These are phyloP conservation scores for Apis dorsata DNA, from an alignment of 1,140 invertebrate species.

Conservation along the genomic window DNA sequence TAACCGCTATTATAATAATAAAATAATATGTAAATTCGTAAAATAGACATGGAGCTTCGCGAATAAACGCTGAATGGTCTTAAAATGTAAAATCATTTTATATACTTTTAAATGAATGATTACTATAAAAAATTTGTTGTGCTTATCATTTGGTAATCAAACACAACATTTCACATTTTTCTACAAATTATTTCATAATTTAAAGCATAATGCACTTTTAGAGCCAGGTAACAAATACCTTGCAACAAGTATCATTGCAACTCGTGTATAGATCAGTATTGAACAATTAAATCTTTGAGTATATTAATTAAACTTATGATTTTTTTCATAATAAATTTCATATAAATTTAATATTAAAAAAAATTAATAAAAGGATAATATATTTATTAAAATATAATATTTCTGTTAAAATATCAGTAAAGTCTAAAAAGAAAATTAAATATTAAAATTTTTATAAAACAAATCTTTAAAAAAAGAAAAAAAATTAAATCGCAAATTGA, in stretches of 20 bases:
- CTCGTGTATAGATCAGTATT: constrained; percentile 31
- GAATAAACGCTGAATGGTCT: constrained; percentile 15
- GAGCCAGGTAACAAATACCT: constrained; percentile 40
- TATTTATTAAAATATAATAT: neutral
- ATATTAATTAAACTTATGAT: neutral
- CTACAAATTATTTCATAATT: constrained; percentile 9
- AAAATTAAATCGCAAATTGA: constrained; percentile 6
- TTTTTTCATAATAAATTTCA: neutral
- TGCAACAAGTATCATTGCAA: constrained; percentile 28
- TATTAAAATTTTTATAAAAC: neutral
- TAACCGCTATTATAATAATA: neutral
- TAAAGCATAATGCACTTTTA: constrained; percentile 47
- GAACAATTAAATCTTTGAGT: neutral
- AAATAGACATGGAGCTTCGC: constrained; percentile 23
- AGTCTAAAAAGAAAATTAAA: neutral
- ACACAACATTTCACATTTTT: neutral
- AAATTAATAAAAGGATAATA: neutral
- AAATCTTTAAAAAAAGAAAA: neutral
- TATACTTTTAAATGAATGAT: neutral
- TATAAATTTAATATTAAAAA: neutral
- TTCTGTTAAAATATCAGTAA: neutral
- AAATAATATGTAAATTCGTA: constrained; percentile 32
- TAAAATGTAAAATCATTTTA: neutral
- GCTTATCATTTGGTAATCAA: neutral
- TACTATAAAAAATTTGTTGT: constrained; percentile 1